These are phyloP conservation scores for Cylas formicarius DNA, from an alignment of 1,140 invertebrate species.

Conservation along the genomic window DNA sequence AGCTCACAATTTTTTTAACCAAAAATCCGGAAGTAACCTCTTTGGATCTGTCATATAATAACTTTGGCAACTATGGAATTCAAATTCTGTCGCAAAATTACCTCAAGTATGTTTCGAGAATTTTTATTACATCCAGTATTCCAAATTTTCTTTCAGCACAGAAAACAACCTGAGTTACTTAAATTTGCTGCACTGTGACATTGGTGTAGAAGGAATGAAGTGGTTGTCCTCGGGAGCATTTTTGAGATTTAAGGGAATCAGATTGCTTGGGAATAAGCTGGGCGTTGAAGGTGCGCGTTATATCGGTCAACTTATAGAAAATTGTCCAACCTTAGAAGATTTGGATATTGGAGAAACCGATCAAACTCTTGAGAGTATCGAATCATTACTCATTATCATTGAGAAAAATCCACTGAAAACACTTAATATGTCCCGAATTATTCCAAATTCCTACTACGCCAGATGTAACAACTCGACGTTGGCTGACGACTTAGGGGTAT, in stretches of 20 bases:
- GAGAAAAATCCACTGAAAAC: slow-evolving; percentile 43
- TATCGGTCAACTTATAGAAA: slow-evolving; percentile 43
- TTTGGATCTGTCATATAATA: slow-evolving; percentile 49
- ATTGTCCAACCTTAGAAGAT: slow-evolving; percentile 43
- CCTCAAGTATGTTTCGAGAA: no score
- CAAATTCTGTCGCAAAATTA: slow-evolving; percentile 39
- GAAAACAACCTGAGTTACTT: slow-evolving; percentile 44
- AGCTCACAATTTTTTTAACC: slow-evolving; percentile 44
- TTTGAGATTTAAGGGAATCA: slow-evolving; percentile 49
- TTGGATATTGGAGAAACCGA: slow-evolving; percentile 50
- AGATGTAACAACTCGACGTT: slow-evolving; percentile 34
- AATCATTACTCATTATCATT: slow-evolving; percentile 28
- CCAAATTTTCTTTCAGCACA: slow-evolving; percentile 13
- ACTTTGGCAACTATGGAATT: slow-evolving; percentile 48
- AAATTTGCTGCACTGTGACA: slow-evolving; percentile 48
- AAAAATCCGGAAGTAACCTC: slow-evolving; percentile 42
- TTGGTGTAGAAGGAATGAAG: slow-evolving; percentile 40
- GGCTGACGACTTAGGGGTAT: slow-evolving; percentile 33
- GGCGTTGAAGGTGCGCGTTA: slow-evolving; percentile 42
- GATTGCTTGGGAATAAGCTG: slow-evolving; percentile 40
- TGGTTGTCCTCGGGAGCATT: slow-evolving; percentile 11
- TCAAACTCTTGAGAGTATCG: slow-evolving; percentile 47
- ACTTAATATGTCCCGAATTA: slow-evolving; percentile 50
- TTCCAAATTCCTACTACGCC: slow-evolving; percentile 38
- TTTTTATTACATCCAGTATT: no score